Evolutionary conservation across 2,888 invertebrate genomes (phyloP), one percentile per base, ranked within the genome.

Genomic region (Drosophila paramelanica): DNA sequence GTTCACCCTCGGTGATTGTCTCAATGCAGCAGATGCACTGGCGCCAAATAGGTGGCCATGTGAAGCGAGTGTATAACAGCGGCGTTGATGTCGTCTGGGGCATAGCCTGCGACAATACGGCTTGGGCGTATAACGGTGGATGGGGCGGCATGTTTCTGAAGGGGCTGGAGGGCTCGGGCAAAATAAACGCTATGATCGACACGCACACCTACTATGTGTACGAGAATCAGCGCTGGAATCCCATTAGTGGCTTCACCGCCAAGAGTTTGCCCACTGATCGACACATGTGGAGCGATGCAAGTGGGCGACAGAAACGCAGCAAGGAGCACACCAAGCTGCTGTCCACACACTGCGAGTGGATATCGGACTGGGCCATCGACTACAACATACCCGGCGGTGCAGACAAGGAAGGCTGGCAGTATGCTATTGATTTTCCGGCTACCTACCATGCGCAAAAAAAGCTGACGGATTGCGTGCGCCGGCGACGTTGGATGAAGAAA

Each of bases 181-280:
- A 94, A 75, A 94, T 95, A 45, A 94, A 96, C 91, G 91, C 95
- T 5, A 97, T 97, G 96, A 94, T 95, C 14, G 98, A 98, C 91
- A 96, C 96, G 11, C 96, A 97, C 92, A 96, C 95, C 79, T 97
- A 97, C 91, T 96, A 96, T 88, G 96, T 98, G 14, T 98, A 98
- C 91, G 98, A 98, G 93, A 98, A 98, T 91, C 98, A 98, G 92
- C 93, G 98, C 66, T 98, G 98, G 98, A 97, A 97, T 93, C 98
- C 98, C 0, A 94, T 98, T 3, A 96, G 96, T 70, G 98, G 98
- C 5, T 98, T 97, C 89, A 96, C 97, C 1, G 95, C 96, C 2
- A 95, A 97, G 76, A 96, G 97, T 17, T 93, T 97, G 53, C 97
- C 97, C 25, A 97, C 97, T 0, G 97, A 97, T 91, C 93, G 97